Percentiles rank a stretch among this genome's conserved stretches.
Evolutionary conservation across 2,113 vertebrate species (phyloP).

Genomic region (Anser brachyrhynchus): DNA sequence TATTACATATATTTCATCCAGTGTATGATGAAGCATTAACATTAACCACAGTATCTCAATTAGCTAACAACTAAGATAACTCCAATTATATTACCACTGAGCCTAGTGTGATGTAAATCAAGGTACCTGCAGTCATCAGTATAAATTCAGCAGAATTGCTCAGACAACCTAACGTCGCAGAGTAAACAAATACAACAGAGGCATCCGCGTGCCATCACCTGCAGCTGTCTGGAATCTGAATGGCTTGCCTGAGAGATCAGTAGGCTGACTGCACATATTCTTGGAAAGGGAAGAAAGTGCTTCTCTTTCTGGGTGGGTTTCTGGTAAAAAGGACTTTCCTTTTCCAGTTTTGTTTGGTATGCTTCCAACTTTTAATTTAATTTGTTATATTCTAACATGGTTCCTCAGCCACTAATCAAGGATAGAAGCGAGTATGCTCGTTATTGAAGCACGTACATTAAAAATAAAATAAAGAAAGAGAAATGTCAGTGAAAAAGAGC

Average conservation of each 20-base stretch:
- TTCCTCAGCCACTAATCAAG: background rate
- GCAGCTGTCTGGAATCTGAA: background rate
- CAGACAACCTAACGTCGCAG: constrained; percentile 1
- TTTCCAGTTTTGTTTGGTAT: background rate
- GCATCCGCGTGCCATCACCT: background rate
- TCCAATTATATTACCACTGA: constrained; percentile 10
- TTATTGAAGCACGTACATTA: background rate
- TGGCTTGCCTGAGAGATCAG: background rate
- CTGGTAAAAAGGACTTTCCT: background rate
- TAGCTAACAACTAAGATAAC: background rate
- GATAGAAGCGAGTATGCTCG: background rate
- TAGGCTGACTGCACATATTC: background rate
- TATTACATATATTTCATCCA: background rate
- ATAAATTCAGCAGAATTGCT: background rate
- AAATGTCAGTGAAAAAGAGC: background rate
- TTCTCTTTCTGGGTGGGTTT: background rate
- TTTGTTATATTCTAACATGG: background rate
- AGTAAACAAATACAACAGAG: constrained; percentile 14
- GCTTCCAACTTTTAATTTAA: background rate
- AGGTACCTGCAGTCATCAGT: background rate
- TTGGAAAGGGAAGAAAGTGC: background rate
- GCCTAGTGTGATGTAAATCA: background rate
- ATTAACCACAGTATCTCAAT: background rate
- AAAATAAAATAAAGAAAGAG: background rate
- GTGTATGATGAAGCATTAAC: background rate